phyloP scores from a whole-genome alignment of 2,797 vertebrate species.

The Pangasius larnaudii region DNA sequence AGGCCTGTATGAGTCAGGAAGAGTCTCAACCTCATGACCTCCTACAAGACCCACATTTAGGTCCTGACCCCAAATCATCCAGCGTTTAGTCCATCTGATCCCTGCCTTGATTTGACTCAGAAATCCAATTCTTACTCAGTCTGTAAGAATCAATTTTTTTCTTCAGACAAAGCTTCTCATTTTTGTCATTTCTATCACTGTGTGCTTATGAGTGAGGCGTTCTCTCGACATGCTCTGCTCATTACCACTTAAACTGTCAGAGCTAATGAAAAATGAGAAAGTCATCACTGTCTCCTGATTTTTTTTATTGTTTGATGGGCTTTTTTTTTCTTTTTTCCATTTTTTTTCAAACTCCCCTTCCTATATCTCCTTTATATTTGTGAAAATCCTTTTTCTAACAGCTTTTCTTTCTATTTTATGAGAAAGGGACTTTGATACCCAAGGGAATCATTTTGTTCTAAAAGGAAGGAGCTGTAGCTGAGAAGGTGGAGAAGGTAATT shows the following conservation, averaged over 20 bases:
- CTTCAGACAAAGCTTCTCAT: not conserved
- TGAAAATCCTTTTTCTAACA: not conserved
- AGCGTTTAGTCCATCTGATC: constrained; percentile 15
- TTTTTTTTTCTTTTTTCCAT: not conserved
- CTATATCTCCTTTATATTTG: not conserved
- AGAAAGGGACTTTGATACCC: not conserved
- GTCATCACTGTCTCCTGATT: not conserved
- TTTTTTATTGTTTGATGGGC: not conserved
- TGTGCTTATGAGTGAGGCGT: not conserved
- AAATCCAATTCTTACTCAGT: not conserved
- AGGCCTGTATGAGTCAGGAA: constrained; percentile 7
- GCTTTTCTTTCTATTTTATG: not conserved
- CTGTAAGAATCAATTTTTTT: not conserved
- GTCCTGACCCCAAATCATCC: constrained; percentile 1
- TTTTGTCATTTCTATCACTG: not conserved
- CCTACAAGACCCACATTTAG: not conserved
- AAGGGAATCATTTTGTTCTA: not conserved
- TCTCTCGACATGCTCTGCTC: constrained; percentile 37
- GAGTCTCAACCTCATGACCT: not conserved
- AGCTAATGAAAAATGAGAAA: constrained; percentile 21
- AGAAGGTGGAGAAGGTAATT: constrained; percentile 7
- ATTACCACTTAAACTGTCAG: constrained; percentile 52
- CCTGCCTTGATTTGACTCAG: constrained; percentile 8
- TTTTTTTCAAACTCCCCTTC: not conserved
- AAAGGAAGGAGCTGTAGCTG: not conserved